These are phyloP conservation scores for Dascillus cervinus DNA, from an alignment of 2,888 invertebrate species.

Conservation along the genomic window DNA sequence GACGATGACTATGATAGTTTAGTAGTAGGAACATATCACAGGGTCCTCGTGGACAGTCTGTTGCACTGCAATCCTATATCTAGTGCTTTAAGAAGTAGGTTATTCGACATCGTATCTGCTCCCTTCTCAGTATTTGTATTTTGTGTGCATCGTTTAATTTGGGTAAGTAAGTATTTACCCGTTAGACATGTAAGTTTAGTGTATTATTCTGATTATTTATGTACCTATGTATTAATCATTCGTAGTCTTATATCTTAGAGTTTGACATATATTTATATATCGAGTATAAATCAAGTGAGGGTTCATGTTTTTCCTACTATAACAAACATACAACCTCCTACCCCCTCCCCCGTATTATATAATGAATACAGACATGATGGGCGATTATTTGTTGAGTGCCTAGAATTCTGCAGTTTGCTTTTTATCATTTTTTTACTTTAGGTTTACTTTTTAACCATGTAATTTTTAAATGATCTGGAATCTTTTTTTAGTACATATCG, in stretches of 20 bases:
- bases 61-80: conserved; percentile 39
- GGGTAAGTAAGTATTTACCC: conserved; percentile 14
- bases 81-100: conserved; percentile 37
- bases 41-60: conserved; percentile 31
- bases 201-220: conserved; percentile 32
- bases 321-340: too few species aligned
- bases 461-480: conserved; percentile 13
- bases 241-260: conserved; percentile 23
- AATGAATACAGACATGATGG: conserved; percentile 28
- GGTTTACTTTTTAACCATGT: too few species aligned
- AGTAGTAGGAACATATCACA: conserved; percentile 40
- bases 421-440: too few species aligned
- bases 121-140: conserved; percentile 40
- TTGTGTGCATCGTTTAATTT: conserved; percentile 33
- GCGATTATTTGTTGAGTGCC: conserved; percentile 40
- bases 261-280: conserved; percentile 19
- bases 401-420: too few species aligned
- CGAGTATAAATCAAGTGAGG: conserved; percentile 19
- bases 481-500: conserved; percentile 23
- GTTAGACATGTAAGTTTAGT: conserved; percentile 18
- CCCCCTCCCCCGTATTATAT: conserved; percentile 21
- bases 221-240: conserved; percentile 33
- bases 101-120: conserved; percentile 31
- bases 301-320: conserved; percentile 33
- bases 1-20: conserved; percentile 30